Conservation (phyloP, 2,888 invertebrate genomes). For the Phlogophora meticulosa region DNA sequence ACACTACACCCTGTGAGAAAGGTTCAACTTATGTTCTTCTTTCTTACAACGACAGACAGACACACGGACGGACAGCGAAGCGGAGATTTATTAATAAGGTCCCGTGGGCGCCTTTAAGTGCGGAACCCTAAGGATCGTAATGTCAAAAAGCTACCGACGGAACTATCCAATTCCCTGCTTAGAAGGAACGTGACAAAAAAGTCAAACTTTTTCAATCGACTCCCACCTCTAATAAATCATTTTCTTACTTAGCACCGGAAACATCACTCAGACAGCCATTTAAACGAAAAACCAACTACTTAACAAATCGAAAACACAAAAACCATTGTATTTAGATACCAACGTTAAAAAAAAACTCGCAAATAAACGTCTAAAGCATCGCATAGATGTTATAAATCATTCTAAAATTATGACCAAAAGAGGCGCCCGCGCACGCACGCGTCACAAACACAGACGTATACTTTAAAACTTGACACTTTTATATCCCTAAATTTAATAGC, state of each 20-base stretch:
- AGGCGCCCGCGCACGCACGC: conserved; percentile 71
- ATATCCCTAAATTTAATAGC: conserved; percentile 86
- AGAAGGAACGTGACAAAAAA: conserved; percentile 20
- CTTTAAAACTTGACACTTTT: conserved; percentile 80
- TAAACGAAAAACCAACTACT: conserved; percentile 44
- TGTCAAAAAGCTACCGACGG: neutral
- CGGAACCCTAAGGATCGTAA: too few relatives aligned
- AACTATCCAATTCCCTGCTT: neutral
- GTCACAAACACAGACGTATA: conserved; percentile 71
- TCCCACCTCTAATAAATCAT: conserved; percentile 44
- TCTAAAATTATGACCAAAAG: conserved; percentile 82
- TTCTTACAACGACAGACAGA: too few relatives aligned
- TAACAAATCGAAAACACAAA: conserved; percentile 69
- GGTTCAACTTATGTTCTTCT: too few relatives aligned
- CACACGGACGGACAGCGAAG: too few relatives aligned
- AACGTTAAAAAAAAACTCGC: conserved; percentile 57
- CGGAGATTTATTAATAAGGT: too few relatives aligned
- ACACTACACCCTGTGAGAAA: too few relatives aligned
- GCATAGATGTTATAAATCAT: conserved; percentile 83
- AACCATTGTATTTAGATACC: conserved; percentile 77
- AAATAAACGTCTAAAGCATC: conserved; percentile 71
- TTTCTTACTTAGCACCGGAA: conserved; percentile 39
- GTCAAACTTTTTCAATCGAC: conserved; percentile 21
- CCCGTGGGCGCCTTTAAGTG: too few relatives aligned
- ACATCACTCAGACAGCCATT: conserved; percentile 47